Conservation (phyloP, 2,113 vertebrate species). For the Tychaedon coryphoeus region DNA sequence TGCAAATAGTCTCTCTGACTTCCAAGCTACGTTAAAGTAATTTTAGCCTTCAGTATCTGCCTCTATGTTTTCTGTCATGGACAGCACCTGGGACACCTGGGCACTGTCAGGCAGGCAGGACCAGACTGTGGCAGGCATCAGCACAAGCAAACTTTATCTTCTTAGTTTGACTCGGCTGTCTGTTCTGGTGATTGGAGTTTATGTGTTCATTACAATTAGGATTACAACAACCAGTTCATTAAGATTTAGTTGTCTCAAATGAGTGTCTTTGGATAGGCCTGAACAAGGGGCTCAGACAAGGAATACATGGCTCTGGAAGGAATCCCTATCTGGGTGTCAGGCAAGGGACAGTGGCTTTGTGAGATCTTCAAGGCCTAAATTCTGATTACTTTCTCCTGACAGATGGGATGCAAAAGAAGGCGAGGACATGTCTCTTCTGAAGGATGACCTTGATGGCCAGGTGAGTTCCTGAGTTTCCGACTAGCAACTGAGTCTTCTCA, state of each 20-base stretch:
- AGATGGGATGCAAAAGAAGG: slow-evolving; percentile 76
- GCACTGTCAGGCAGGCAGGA: not conserved
- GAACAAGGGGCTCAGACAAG: not conserved
- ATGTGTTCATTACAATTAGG: not conserved
- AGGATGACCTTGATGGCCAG: slow-evolving; percentile 56
- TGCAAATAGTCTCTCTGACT: not conserved
- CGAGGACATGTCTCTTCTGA: slow-evolving; percentile 50
- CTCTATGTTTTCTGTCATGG: not conserved
- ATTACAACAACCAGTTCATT: not conserved
- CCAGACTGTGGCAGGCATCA: not conserved
- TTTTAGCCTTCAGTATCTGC: not conserved
- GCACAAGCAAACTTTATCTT: not conserved
- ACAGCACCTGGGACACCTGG: not conserved
- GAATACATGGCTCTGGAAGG: not conserved
- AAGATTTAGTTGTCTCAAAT: not conserved
- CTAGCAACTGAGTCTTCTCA: not conserved
- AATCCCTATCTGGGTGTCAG: not conserved
- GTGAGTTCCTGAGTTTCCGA: slow-evolving; percentile 42
- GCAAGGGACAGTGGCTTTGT: not conserved
- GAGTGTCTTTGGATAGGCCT: not conserved
- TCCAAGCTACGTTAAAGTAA: not conserved
- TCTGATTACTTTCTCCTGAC: not conserved
- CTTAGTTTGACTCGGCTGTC: not conserved
- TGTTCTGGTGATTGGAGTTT: not conserved
- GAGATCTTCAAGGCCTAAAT: not conserved